Conservation (phyloP, 1,140 invertebrate genomes). For the Drosophila grimshawi region DNA sequence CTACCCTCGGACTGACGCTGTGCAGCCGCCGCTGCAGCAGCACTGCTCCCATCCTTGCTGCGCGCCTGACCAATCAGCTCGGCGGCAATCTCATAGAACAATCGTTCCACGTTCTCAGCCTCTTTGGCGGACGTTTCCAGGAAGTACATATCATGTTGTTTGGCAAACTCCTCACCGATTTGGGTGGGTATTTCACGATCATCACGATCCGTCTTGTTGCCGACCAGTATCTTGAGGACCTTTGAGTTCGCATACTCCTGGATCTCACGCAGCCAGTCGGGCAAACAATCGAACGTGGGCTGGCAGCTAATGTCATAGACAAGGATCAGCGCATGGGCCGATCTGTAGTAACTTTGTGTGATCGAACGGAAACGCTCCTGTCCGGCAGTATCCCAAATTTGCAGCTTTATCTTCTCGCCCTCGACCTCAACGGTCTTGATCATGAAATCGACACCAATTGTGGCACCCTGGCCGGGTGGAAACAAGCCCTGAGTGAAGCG, state of each 20-base stretch:
- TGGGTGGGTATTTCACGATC: constrained; percentile 96
- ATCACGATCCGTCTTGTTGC: constrained; percentile 98
- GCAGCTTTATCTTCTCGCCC: constrained; percentile 99
- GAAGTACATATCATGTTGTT: constrained; percentile 98
- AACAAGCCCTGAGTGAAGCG: constrained; percentile 96
- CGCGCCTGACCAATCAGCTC: constrained; percentile 92
- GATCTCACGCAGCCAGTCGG: constrained; percentile 97
- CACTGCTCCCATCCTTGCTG: constrained; percentile 71
- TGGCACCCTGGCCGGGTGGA: constrained; percentile 98
- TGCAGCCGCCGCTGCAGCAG: constrained; percentile 63
- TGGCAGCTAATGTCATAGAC: constrained; percentile 99
- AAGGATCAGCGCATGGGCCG: constrained; percentile 98
- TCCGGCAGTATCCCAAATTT: constrained; percentile 95
- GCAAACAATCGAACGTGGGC: constrained; percentile 97
- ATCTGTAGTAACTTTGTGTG: constrained; percentile 98
- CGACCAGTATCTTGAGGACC: constrained; percentile 96
- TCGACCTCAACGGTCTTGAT: constrained; percentile 99
- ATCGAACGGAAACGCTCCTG: constrained; percentile 97
- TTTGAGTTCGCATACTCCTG: constrained; percentile 98
- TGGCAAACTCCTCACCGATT: constrained; percentile 98
- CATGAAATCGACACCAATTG: constrained; percentile 99
- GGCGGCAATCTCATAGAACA: constrained; percentile 98
- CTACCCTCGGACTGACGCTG: constrained; percentile 59
- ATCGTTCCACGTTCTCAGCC: constrained; percentile 98
- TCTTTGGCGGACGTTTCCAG: constrained; percentile 99